phyloP scores from a whole-genome alignment of 2,797 vertebrate species.

The Schizopygopsis malacanthus region DNA sequence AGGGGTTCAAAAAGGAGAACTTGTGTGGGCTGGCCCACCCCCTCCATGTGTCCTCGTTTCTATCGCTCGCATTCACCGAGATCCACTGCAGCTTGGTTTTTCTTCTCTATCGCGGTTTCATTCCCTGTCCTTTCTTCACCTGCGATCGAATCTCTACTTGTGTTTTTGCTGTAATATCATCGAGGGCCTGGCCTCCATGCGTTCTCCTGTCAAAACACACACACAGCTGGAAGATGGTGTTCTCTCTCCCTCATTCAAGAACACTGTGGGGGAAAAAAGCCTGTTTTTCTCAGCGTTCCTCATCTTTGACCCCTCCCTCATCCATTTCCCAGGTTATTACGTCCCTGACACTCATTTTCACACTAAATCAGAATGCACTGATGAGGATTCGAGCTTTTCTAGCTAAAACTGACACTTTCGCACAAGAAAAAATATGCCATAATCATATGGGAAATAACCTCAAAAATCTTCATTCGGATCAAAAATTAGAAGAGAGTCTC shows the following conservation, averaged over 20 bases:
- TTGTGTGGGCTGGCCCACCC: slow-evolving; percentile 72
- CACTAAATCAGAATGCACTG: slow-evolving; percentile 9
- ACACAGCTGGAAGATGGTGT: slow-evolving; percentile 41
- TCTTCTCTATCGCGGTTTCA: slow-evolving; percentile 10
- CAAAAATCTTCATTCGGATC: not conserved
- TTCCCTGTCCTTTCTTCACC: slow-evolving; percentile 33
- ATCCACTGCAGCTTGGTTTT: slow-evolving; percentile 27
- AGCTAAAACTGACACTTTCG: not conserved
- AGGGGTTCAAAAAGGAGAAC: slow-evolving; percentile 64
- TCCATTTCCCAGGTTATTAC: not conserved
- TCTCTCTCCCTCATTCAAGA: not conserved
- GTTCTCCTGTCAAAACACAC: slow-evolving; percentile 40
- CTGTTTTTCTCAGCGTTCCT: slow-evolving; percentile 25
- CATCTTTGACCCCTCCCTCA: slow-evolving; percentile 22
- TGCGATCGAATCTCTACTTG: slow-evolving; percentile 19
- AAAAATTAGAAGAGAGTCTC: not conserved
- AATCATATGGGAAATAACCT: not conserved
- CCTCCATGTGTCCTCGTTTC: slow-evolving; percentile 60
- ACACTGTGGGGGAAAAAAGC: not conserved
- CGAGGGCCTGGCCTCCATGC: not conserved
- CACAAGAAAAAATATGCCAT: not conserved
- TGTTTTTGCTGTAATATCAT: slow-evolving; percentile 40
- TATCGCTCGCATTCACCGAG: slow-evolving; percentile 48
- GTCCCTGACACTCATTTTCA: slow-evolving; percentile 1
- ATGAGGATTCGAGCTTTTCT: not conserved